Percentiles rank a stretch among this genome's conserved stretches.
Evolutionary conservation across 2,797 vertebrate species (phyloP).

Genomic region (Simalia tracyae): DNA sequence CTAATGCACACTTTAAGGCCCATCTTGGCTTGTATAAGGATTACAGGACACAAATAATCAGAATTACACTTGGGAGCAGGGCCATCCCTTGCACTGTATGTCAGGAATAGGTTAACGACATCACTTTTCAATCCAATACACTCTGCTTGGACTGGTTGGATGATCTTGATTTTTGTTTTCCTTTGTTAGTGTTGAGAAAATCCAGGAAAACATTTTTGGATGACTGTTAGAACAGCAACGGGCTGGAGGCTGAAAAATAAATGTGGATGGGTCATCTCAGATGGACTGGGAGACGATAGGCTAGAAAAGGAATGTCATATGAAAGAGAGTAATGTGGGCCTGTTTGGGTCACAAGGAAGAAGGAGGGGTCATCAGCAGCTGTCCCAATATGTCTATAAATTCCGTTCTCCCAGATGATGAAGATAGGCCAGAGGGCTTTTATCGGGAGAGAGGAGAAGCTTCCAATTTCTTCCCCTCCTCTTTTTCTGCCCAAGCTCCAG

Average conservation of each 20-base stretch:
- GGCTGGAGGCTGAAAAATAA: neutral
- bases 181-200: neutral
- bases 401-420: neutral
- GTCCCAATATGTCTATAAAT: neutral
- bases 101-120: neutral
- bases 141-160: neutral
- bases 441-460: constrained; percentile 41
- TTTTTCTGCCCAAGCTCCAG: constrained; percentile 57
- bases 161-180: neutral
- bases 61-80: neutral
- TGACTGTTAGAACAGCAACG: neutral
- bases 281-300: neutral
- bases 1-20: neutral
- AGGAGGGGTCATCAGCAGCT: neutral
- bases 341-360: neutral
- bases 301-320: neutral
- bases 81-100: neutral
- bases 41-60: neutral
- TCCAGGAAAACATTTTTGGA: neutral
- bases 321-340: neutral
- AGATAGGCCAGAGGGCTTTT: neutral
- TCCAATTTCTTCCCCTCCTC: constrained; percentile 49
- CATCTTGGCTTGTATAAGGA: neutral
- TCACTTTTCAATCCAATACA: neutral
- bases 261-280: too few relatives aligned